Conservation (phyloP, 2,113 vertebrate species). For the Pavo muticus region DNA sequence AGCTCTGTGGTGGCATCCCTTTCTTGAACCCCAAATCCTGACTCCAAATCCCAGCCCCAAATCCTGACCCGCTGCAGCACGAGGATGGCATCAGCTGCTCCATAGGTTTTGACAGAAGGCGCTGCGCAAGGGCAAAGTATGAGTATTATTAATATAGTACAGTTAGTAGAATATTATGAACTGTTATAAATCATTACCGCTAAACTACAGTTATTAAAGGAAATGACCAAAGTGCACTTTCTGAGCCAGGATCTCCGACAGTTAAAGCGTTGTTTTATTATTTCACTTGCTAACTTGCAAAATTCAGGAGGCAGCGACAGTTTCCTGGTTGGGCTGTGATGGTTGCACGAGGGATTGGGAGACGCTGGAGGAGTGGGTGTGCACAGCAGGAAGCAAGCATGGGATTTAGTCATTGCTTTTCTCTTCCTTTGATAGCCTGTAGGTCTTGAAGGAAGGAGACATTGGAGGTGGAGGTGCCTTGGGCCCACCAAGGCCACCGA, state of each 20-base stretch:
- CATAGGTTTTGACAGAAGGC: slow-evolving; percentile 36
- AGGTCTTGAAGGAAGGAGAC: background rate
- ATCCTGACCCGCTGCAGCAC: background rate
- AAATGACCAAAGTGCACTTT: slow-evolving; percentile 71
- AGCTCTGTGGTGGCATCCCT: background rate
- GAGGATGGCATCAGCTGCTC: background rate
- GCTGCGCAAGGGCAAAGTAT: slow-evolving; percentile 66
- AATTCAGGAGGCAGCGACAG: slow-evolving; percentile 54
- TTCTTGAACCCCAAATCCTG: background rate
- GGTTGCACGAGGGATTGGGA: background rate
- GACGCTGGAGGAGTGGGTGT: accelerated
- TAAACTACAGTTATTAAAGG: slow-evolving; percentile 74
- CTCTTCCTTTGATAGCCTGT: background rate
- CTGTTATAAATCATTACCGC: slow-evolving; percentile 70
- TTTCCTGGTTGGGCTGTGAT: slow-evolving; percentile 38
- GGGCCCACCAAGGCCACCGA: background rate
- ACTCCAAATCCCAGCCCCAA: background rate
- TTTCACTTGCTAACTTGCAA: slow-evolving; percentile 72
- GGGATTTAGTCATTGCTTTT: background rate
- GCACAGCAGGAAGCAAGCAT: background rate
- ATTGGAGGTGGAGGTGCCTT: background rate
- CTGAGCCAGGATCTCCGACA: slow-evolving; percentile 55
- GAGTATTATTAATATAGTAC: slow-evolving; percentile 72
- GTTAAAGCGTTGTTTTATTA: slow-evolving; percentile 66
- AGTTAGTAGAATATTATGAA: slow-evolving; percentile 76